phyloP scores from a whole-genome alignment of 2,888 invertebrate genomes.

The Aquatica leii region DNA sequence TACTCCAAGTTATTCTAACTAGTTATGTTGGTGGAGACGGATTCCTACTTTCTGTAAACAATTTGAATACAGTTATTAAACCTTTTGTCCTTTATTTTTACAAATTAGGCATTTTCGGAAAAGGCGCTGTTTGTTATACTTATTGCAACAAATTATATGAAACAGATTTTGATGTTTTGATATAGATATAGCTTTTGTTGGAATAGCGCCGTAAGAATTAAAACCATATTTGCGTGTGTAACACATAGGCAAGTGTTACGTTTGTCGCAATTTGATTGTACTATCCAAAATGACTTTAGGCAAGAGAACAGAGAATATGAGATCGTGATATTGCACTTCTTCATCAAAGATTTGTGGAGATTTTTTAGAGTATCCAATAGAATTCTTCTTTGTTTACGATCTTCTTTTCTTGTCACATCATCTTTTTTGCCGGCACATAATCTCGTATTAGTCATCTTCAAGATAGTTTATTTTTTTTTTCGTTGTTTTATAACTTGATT shows the following conservation, averaged over 20 bases:
- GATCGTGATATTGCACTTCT: not conserved
- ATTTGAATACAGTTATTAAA: slow-evolving; percentile 11
- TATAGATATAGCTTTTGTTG: not conserved
- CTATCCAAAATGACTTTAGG: slow-evolving; percentile 32
- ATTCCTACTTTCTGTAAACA: slow-evolving; percentile 8
- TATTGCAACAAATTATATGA: slow-evolving; percentile 11
- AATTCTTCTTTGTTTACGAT: slow-evolving; percentile 15
- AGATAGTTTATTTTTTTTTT: slow-evolving; percentile 16
- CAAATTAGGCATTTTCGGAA: slow-evolving; percentile 11
- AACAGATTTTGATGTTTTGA: not conserved
- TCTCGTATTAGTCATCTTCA: slow-evolving; percentile 37
- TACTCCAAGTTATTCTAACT: slow-evolving; percentile 4
- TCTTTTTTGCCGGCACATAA: slow-evolving; percentile 14
- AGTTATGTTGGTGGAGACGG: slow-evolving; percentile 2
- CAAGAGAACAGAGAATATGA: not conserved
- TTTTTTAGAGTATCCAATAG: slow-evolving; percentile 16
- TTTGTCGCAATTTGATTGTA: slow-evolving; percentile 28
- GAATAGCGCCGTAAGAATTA: slow-evolving; percentile 2
- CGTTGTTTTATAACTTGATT: not conserved
- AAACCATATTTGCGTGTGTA: slow-evolving; percentile 11
- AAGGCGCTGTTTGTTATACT: slow-evolving; percentile 15
- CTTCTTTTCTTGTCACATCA: slow-evolving; percentile 11
- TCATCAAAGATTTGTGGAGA: not conserved
- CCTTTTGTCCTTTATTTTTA: slow-evolving; percentile 10
- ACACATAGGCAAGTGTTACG: slow-evolving; percentile 35